Base-by-base conservation (phyloP, 2,888 invertebrate species). In the Noctua fimbriata region DNA sequence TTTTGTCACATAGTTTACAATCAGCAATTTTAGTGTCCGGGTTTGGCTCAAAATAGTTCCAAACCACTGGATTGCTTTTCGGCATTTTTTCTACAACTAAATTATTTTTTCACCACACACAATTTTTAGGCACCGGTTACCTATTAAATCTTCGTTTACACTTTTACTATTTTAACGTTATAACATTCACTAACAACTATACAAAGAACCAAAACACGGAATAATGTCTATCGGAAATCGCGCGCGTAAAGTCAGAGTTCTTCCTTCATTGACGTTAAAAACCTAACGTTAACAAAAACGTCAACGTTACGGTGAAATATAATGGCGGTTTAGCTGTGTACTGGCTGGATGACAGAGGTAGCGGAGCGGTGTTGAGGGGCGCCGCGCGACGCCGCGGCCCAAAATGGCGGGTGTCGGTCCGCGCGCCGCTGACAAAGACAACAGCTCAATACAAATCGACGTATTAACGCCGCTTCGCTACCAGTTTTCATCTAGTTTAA, bases 321-420 rank as follows among this genome's bases (percentile, higher is more conserved):
- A 7, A 14, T 9, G 6, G 18, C 24, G 32, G 14, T 76, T 24
- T 18, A 7, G 16, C 28, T 18, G n/a, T 18, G 1, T 18, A 82
- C 16, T 82, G 47, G n/a, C 41, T 44, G 16, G 6, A 47, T 32
- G 66, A 10, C 28, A 55, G 49, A 14, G 28, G 47, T 16, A 9
- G 41, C 32, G 16, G 36, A 21, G 55, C 9, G 36, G 83, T 32
- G 21, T 16, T 0, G 36, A 2, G 5, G 21, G 32, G 16, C 4
- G 28, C 24, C 10, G 55, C 55, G 24, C 12, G 12, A 16, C 12
- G n/a, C 4, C 21, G 21, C 21, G 24, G 14, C 3, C 0, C 14
- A 84, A 79, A 41, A 84, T 84, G 78, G 84, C 79, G 78, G 32
- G 1, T 44, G 60, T 16, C 41, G 28, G 49, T 49, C 28, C 7